Conservation (phyloP, 2,888 invertebrate genomes). For the Lamellibrachia columna region DNA sequence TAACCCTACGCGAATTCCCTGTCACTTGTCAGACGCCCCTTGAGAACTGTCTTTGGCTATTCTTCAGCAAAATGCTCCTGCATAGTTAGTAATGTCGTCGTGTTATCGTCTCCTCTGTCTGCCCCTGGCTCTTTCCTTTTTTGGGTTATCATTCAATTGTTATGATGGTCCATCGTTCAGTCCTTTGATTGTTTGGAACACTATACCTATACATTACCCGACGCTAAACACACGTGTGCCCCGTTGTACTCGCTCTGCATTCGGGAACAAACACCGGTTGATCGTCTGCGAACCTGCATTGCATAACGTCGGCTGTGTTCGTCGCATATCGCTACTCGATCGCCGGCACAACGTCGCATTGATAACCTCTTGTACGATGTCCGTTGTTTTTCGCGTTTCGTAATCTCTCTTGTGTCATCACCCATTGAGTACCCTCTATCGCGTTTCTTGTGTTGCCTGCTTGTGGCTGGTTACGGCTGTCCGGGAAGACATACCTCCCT, state of each 20-base stretch:
- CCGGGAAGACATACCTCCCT: neutral
- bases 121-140: neutral
- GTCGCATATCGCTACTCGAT: neutral
- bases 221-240: neutral
- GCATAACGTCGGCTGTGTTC: neutral
- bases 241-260: neutral
- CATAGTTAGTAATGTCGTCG: no score
- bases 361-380: neutral
- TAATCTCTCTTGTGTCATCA: neutral
- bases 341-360: neutral
- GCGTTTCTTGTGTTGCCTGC: neutral
- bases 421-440: neutral
- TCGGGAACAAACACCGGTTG: neutral
- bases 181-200: neutral
- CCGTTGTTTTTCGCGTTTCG: neutral
- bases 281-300: neutral
- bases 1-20: neutral
- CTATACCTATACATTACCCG: no score
- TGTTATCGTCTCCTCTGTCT: no score
- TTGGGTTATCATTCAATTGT: neutral
- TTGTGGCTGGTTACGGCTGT: neutral
- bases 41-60: no score
- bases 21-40: neutral
- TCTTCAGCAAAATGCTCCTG: no score
- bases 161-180: neutral